Evolutionary conservation across 2,113 vertebrate species (phyloP), one percentile per base, ranked within the genome.

Genomic region (Stigmatopora argus): DNA sequence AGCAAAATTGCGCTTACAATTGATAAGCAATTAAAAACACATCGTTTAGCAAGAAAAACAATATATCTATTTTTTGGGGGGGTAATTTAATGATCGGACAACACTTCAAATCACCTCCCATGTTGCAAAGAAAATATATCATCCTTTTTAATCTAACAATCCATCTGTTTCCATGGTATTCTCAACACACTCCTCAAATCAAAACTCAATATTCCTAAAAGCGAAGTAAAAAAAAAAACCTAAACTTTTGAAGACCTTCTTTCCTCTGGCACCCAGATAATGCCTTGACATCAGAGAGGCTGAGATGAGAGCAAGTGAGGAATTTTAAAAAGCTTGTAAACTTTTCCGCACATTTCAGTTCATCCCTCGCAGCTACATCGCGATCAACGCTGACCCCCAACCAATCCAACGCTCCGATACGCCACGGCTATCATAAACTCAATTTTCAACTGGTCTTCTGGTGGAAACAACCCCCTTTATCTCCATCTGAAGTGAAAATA

Each of bases 401-500:
- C 52, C 66, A 62, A 41, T 60, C 1, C 45, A 31, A 45, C 35
- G 44, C 45, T 62, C 11, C 12, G 19, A 72, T 35, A 56, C 19
- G 48, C 19, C 21, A 63, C 52, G 58, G 34, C 62, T 59, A 55
- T 13, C 60, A 62, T 7, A 55, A 71, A 69, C 56, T 35, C 64
- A 34, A 49, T 47, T 45, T 26, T 58, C 72, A 64, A 53, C 41
- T 64, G 72, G 78, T 73, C 48, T 19, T 26, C 49, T 14, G 31
- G 51, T 23, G 18, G 52, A 57, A 18, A 19, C 55, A 69, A 31
- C 49, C 60, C 51, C 21, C 4, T 61, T 65, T 71, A 48, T 67
- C 57, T 61, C 64, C 59, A 48, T 67, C 52, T 52, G 21, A 51
- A 7, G 17, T 53, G 52, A 62, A 51, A 65, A 70, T 61, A 69